Evolutionary conservation across 1,140 invertebrate genomes (phyloP), one percentile per base, ranked within the genome.

Genomic region (Pogonognathellus flavescens): DNA sequence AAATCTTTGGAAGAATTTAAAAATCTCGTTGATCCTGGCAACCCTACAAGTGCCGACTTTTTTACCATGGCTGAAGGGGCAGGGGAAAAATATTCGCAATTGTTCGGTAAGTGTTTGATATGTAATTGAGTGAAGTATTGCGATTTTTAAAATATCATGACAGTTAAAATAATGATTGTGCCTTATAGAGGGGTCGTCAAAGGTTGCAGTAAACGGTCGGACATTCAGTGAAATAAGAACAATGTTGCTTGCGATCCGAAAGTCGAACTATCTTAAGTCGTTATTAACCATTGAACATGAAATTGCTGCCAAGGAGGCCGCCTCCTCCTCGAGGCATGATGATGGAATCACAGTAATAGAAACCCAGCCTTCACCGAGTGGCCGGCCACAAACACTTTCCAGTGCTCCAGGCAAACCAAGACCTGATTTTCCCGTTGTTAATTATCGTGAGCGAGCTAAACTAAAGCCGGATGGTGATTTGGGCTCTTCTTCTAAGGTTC

Each of bases 21-120:
- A 76, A 76, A 76, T 50, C 70, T 76, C 14, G 70, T 76, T 50
- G 70, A 76, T 49, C 70, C 70, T 6, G 70, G 70, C 41, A 76
- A n/a, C 10, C 70, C 70, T n/a, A 76, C 13, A 14, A 76, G 49
- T 9, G 31, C 70, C 41, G 70, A 76, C 31, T 76, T 18, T 18
- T n/a, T 50, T 7, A 76, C 70, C 4, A 31, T n/a, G 2, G 70
- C 70, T 11, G 70, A 25, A 49, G 25, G 31, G 41, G 70, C 70
- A 13, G 70, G 70, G 7, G 70, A 76, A 76, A 76, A n/a, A 76
- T 76, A 18, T 76, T 76, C 70, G 41, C 70, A 76, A 18, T 31
- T 76, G 14, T 76, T 76, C 41, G 70, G 70, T 76, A 8, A 76
- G n/a, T 50, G 6, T n/a, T n/a, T n/a, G n/a, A n/a, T n/a, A n/a